These are phyloP conservation scores for Eupithecia pulchellata DNA, from an alignment of 2,888 invertebrate genomes.

Conservation along the genomic window DNA sequence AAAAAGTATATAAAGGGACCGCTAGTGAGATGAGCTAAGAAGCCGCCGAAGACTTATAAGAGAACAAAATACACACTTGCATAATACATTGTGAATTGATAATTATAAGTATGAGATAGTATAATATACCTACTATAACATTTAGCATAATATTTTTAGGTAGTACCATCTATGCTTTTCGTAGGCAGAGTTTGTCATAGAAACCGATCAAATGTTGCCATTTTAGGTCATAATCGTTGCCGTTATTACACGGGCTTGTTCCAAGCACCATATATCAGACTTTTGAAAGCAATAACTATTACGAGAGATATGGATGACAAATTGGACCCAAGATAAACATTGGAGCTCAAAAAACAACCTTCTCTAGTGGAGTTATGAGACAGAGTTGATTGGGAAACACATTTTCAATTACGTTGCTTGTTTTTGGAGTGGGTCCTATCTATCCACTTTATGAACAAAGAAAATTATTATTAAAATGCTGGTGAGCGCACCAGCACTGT, in stretches of 20 bases:
- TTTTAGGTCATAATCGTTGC: slow-evolving; percentile 11
- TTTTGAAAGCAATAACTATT: slow-evolving; percentile 33
- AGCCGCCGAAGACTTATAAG: no score
- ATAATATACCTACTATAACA: no score
- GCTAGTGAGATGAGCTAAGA: no score
- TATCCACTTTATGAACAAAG: no score
- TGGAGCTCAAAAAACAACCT: slow-evolving; percentile 18
- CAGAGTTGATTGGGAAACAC: slow-evolving; percentile 14
- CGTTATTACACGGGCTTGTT: slow-evolving; percentile 18
- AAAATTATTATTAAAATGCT: no score
- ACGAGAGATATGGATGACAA: slow-evolving; percentile 26
- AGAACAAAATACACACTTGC: no score
- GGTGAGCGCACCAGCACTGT: no score
- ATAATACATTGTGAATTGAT: no score
- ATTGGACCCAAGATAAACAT: slow-evolving; percentile 23
- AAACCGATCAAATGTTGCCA: slow-evolving; percentile 4
- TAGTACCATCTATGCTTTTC: no score
- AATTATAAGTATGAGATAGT: no score
- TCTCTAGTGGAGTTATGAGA: slow-evolving; percentile 9
- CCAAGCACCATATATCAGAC: slow-evolving; percentile 27
- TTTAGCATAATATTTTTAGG: no score
- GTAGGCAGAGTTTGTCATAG: not conserved
- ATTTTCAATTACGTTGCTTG: slow-evolving; percentile 26
- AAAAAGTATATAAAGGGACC: no score
- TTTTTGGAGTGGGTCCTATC: not conserved